These are phyloP conservation scores for Paramormyrops hopkinsi DNA, from an alignment of 2,797 vertebrate genomes.

Conservation along the genomic window DNA sequence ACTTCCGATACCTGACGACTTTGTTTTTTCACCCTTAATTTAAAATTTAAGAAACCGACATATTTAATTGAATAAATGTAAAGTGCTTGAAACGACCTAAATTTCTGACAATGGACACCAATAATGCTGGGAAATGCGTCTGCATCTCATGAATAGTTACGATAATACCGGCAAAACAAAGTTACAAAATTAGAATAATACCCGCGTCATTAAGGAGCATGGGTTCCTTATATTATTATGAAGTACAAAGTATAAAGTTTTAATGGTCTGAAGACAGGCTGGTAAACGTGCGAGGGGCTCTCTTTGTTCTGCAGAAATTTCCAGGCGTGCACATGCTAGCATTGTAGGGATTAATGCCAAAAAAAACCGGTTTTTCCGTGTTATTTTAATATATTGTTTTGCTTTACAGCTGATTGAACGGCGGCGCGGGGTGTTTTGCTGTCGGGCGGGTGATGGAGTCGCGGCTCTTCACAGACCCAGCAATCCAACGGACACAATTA, in stretches of 20 bases:
- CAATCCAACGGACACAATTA: background rate
- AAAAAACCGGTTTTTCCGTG: background rate
- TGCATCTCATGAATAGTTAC: background rate
- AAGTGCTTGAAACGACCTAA: background rate
- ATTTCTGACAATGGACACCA: background rate
- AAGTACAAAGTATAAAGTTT: background rate
- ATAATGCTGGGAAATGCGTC: background rate
- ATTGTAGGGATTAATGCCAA: background rate
- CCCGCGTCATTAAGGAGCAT: background rate
- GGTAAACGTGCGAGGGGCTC: background rate
- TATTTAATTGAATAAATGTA: background rate
- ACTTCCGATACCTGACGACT: background rate
- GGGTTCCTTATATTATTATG: background rate
- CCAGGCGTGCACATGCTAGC: background rate
- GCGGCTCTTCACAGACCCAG: background rate
- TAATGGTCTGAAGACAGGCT: background rate
- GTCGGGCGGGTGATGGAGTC: background rate
- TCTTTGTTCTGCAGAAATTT: background rate
- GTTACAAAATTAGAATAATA: background rate
- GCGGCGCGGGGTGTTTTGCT: background rate
- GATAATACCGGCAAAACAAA: background rate
- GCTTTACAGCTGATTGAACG: background rate
- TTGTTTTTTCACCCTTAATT: background rate
- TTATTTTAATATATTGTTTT: background rate
- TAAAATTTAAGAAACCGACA: background rate